Base-by-base conservation (phyloP, 2,797 vertebrate genomes). In the Phrynocephalus forsythii region DNA sequence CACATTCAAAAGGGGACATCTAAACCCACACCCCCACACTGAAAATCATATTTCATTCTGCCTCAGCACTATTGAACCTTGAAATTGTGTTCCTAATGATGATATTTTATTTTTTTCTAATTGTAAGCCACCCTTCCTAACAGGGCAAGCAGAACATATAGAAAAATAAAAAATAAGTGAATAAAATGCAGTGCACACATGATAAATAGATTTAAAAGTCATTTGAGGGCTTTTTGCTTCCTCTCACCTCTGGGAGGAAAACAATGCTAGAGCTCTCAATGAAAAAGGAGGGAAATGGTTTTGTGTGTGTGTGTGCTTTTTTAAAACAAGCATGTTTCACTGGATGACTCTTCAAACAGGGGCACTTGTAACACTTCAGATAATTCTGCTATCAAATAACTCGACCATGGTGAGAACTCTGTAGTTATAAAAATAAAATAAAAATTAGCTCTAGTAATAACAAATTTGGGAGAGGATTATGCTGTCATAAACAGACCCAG, bases 401-500 rank as follows among this genome's bases (percentile, higher is more conserved):
- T 78, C 72, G 30, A 85, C 89, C 75, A 79, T 0, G 1, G 81
- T 33, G 91, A 94, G 93, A 94, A 85, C 44, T 44, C 75, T 75
- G 79, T 86, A 16, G 69, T 52, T 67, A 75, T 81, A 88, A 87
- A 44, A 44, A 44, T 33, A 92, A 91, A 91, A 86, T 85, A 85
- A 89, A 86, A 89, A 88, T 81, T 66, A 92, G 86, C 90, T 75
- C n/a, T 93, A 90, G 20, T 89, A 89, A 86, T 91, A 90, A 67
- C 90, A 11, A 7, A 20, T 91, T 95, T 96, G 90, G 79, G 80
- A 93, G 92, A 95, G 92, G 90, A 93, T 96, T 94, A 93, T 76
- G 67, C 88, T 93, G 86, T 89, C 92, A 89, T 96, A 95, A 95
- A 96, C 93, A 94, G 89, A 87, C 90, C 90, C 92, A 94, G 93